Evolutionary conservation across 1,140 invertebrate genomes (phyloP).

Genomic region (Heterodera schachtii): DNA sequence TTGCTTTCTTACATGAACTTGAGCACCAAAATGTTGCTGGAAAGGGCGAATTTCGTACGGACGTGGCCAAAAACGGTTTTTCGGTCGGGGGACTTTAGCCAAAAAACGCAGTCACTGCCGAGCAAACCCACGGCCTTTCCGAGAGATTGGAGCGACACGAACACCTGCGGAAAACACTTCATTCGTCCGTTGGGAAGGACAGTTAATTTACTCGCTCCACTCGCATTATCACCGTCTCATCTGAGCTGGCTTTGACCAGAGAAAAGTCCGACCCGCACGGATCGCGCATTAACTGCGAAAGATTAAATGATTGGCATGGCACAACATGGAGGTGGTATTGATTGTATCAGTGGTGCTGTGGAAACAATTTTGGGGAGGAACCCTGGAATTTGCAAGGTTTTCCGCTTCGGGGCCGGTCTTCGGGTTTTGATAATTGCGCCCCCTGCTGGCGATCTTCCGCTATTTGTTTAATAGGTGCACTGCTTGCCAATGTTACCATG

Average conservation of each 20-base stretch:
- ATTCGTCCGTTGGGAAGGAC: background rate
- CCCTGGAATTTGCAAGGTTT: too few relatives aligned
- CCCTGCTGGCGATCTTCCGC: too few relatives aligned
- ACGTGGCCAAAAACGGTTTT: slow-evolving; percentile 51
- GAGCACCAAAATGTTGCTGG: slow-evolving; percentile 47
- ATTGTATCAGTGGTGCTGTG: too few relatives aligned
- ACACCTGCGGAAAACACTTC: slow-evolving; percentile 22
- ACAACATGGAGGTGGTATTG: too few relatives aligned
- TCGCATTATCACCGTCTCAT: slow-evolving; percentile 22
- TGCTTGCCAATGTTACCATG: background rate
- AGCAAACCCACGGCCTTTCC: slow-evolving; percentile 50
- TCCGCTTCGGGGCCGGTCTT: too few relatives aligned
- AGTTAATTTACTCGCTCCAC: slow-evolving; percentile 16
- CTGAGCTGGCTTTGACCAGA: slow-evolving; percentile 25
- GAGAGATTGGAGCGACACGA: slow-evolving; percentile 44
- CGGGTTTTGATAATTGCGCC: too few relatives aligned
- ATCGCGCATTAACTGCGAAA: slow-evolving; percentile 24
- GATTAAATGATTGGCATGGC: background rate
- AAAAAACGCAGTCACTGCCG: slow-evolving; percentile 52
- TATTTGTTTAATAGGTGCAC: too few relatives aligned
- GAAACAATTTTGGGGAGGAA: too few relatives aligned
- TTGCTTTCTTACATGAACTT: slow-evolving; percentile 47
- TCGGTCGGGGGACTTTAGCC: slow-evolving; percentile 42
- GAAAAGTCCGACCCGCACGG: slow-evolving; percentile 15
- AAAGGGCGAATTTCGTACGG: slow-evolving; percentile 52